Base-by-base conservation (phyloP, 2,888 invertebrate species). In the Frankliniella fusca region DNA sequence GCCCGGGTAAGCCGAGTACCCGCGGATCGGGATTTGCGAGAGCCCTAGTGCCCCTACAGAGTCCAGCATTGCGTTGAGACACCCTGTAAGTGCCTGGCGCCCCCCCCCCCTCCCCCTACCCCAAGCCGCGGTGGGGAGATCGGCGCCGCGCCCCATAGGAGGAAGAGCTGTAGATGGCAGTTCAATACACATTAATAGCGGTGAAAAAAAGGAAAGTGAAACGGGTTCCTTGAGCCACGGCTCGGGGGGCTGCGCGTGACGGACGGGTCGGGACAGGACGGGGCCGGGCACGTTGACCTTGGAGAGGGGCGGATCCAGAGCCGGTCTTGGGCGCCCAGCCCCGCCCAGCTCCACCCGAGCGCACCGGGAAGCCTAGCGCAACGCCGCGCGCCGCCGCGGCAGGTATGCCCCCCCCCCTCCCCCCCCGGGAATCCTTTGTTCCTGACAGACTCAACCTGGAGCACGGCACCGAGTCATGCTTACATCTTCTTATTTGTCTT, bases 161-260 rank as follows among this genome's bases (percentile, higher is more conserved):
- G 54, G 54, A 54, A 54, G 54, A 1, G 2, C 3, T 15, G 54
- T 12, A 38, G 5, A 3, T 2, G 38, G 3, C 38, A 38, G 38
- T 38, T 38, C 38, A 38, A 38, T 38, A 38, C 38, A 38, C 38
- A 38, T 38, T 61, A 61, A 61, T 61, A 61, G 61, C 20, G 61
- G 61, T 0, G 27, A 27, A 27, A 70, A 76, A 76, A 27, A 76
- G 70, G 70, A 76, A 76, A 76, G 70, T 76, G 70, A 76, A 76
- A 76, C 70, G 23, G 70, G 70, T 76, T 76, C 9, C 11, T 23
- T 18, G 70, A 27, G 23, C 1, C 23, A 76, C 70, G 5, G 65
- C 54, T 20, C 23, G 23, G 54, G 23, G 27, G 70, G 61, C 61
- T 2, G 15, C 61, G 61, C 38, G 5, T 38, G 54, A 15, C 54